These are phyloP conservation scores for Spinus pinus DNA, from an alignment of 2,797 vertebrate genomes.

Conservation along the genomic window DNA sequence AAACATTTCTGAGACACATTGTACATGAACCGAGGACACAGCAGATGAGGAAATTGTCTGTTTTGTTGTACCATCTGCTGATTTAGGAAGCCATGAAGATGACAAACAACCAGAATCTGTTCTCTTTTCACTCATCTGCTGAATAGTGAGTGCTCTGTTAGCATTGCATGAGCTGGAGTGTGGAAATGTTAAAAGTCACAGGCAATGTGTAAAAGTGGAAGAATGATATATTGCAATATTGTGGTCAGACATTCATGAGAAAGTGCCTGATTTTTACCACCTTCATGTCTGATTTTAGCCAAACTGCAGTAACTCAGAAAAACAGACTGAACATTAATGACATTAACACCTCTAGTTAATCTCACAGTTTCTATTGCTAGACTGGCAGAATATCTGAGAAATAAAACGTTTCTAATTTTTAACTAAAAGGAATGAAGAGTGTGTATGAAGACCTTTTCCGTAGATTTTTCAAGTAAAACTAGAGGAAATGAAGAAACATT, in stretches of 20 bases:
- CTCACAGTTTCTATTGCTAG: neutral
- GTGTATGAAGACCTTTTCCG: neutral
- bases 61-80: constrained; percentile 66
- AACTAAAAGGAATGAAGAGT: neutral
- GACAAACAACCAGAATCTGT: constrained; percentile 57
- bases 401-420: neutral
- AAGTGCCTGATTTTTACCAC: constrained; percentile 1
- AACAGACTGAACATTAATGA: neutral
- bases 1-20: constrained; percentile 30
- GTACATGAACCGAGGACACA: neutral
- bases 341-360: neutral
- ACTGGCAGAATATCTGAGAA: neutral
- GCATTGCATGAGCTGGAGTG: constrained; percentile 3
- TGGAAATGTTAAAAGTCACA: constrained; percentile 9
- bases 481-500: neutral
- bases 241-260: neutral
- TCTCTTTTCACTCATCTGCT: constrained; percentile 39
- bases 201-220: constrained; percentile 12
- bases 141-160: neutral
- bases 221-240: constrained; percentile 2
- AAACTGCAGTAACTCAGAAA: neutral
- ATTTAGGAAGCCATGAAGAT: constrained; percentile 44
- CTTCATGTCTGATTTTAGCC: constrained; percentile 7
- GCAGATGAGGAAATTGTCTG: constrained; percentile 53
- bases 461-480: neutral